A percentile compares a stretch with the other conserved stretches of the same genome.
These are phyloP conservation scores for Mandrillus leucophaeus DNA, from an alignment of 2,113 vertebrate genomes.

Conservation along the genomic window DNA sequence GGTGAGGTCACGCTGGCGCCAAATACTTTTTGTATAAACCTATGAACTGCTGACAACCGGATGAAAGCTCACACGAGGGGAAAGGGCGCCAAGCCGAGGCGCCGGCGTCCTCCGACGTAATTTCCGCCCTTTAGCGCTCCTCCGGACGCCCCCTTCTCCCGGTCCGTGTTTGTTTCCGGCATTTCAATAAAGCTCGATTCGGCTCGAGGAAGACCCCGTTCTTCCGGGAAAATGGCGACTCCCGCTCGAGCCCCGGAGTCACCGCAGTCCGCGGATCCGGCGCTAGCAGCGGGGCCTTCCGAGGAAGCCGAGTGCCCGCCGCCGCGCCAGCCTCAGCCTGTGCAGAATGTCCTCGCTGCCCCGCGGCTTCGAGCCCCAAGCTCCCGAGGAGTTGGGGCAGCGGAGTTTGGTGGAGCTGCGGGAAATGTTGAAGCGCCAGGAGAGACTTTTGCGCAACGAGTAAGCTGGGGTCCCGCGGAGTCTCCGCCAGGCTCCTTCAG, in stretches of 20 bases:
- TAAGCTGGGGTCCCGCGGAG: constrained; percentile 74
- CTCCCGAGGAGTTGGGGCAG: constrained; percentile 80
- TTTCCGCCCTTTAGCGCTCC: background rate
- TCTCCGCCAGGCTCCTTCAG: background rate
- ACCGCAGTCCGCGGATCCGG: background rate
- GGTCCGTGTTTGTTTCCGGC: constrained; percentile 58
- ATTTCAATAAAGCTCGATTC: constrained; percentile 68
- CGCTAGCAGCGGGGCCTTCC: background rate
- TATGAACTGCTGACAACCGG: rapidly evolving
- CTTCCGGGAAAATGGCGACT: constrained; percentile 85
- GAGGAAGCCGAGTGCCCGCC: background rate
- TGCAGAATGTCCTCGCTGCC: constrained; percentile 66
- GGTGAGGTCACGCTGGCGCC: background rate
- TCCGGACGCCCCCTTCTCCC: background rate
- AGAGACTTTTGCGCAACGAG: constrained; percentile 91
- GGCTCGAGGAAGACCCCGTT: constrained; percentile 49
- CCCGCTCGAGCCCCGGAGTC: constrained; percentile 25
- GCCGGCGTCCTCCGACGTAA: background rate
- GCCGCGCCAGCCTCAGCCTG: constrained; percentile 31
- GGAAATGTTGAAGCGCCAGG: constrained; percentile 91
- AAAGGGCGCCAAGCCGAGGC: rapidly evolving
- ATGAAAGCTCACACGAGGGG: rapidly evolving
- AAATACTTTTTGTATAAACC: background rate
- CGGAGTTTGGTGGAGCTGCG: constrained; percentile 88
- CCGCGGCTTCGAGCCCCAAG: constrained; percentile 79